Conservation (phyloP, 2,797 vertebrate species). For the Phrynocephalus vlangalii region DNA sequence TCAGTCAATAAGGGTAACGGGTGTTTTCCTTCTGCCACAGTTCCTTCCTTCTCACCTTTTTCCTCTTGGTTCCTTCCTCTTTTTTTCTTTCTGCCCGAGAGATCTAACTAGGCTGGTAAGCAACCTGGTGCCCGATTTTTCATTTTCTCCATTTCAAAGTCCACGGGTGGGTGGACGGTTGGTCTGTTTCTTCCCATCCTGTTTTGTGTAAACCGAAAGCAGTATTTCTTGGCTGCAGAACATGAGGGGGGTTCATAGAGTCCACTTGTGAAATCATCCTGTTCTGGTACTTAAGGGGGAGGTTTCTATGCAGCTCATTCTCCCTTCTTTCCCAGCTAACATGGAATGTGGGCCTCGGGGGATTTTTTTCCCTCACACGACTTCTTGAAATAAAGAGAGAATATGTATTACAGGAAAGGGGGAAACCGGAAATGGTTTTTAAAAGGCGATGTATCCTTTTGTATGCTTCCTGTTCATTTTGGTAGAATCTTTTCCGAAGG, state of each 20-base stretch:
- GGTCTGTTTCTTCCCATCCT: background rate
- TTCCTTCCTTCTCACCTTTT: background rate
- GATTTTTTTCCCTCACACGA: background rate
- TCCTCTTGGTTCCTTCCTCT: background rate
- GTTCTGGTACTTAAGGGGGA: background rate
- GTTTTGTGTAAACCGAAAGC: background rate
- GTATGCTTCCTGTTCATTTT: background rate
- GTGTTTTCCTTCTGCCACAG: conserved; percentile 47
- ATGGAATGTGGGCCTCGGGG: background rate
- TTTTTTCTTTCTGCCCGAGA: too few species aligned
- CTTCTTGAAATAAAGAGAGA: background rate
- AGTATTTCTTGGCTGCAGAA: background rate
- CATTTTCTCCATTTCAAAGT: background rate
- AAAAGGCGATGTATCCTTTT: background rate
- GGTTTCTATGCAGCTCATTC: background rate
- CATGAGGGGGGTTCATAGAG: background rate
- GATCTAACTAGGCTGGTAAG: background rate
- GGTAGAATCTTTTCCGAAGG: background rate
- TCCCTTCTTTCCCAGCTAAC: background rate
- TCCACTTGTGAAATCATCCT: background rate
- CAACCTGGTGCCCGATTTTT: conserved; percentile 15
- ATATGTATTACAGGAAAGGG: background rate
- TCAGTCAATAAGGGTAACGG: conserved; percentile 39
- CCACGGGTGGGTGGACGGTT: too few species aligned
- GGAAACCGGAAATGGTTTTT: background rate